phyloP scores from a whole-genome alignment of 2,113 vertebrate species.

The Dermatemys mawii region DNA sequence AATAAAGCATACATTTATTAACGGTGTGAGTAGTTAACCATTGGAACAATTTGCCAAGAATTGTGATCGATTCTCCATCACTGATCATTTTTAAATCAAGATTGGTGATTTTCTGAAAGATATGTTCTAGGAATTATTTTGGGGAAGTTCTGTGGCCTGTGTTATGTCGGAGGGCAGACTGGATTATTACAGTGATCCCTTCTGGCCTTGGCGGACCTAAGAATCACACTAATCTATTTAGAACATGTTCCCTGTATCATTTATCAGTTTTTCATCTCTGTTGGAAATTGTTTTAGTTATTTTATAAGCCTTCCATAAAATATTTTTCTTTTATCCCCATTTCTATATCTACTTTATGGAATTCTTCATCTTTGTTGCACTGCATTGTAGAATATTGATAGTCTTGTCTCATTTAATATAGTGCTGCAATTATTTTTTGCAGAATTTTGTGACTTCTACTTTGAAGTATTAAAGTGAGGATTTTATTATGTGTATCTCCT shows the following conservation, averaged over 20 bases:
- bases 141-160: neutral
- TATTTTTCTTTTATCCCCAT: slow-evolving; percentile 10
- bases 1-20: neutral
- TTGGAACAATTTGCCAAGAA: neutral
- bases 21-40: neutral
- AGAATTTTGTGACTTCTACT: neutral
- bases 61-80: neutral
- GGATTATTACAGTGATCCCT: neutral
- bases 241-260: neutral
- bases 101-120: neutral
- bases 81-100: neutral
- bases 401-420: slow-evolving; percentile 8
- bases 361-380: slow-evolving; percentile 1
- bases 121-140: neutral
- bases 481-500: slow-evolving; percentile 14
- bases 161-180: neutral
- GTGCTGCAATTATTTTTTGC: neutral
- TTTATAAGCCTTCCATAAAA: slow-evolving; percentile 5
- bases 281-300: neutral
- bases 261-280: neutral
- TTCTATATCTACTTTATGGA: neutral
- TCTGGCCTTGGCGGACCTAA: neutral
- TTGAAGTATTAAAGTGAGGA: neutral
- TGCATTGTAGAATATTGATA: neutral
- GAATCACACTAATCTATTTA: neutral